Conservation (phyloP, 1,140 invertebrate genomes). For the Aphaenogaster rudis region DNA sequence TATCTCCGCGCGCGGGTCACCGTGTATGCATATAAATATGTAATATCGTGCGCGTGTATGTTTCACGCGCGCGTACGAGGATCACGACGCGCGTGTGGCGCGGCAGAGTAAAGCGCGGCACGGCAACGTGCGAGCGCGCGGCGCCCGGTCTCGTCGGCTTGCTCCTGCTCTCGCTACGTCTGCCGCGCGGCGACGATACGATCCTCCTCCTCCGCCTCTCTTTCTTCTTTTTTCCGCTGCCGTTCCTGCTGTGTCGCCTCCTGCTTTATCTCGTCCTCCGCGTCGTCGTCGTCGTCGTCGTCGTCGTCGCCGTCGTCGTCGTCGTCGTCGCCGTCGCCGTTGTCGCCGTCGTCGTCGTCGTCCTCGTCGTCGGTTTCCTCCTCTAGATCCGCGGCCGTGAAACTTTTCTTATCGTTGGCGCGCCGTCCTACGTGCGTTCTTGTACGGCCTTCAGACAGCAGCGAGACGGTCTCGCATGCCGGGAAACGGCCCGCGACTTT, state of each 20-base stretch:
- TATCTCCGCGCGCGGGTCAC: slow-evolving; percentile 73
- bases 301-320: background rate
- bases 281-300: background rate
- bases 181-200: slow-evolving; percentile 62
- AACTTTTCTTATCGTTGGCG: slow-evolving; percentile 65
- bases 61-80: slow-evolving; percentile 64
- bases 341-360: slow-evolving; percentile 43
- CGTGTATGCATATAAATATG: slow-evolving; percentile 67
- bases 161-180: slow-evolving; percentile 27
- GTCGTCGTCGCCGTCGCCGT: background rate
- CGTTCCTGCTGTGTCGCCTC: slow-evolving; percentile 49
- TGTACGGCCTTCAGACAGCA: slow-evolving; percentile 71
- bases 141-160: slow-evolving; percentile 65
- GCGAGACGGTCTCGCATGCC: slow-evolving; percentile 78
- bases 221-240: slow-evolving; percentile 40
- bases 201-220: slow-evolving; percentile 33
- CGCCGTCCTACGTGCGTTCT: slow-evolving; percentile 61
- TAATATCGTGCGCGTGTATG: slow-evolving; percentile 65
- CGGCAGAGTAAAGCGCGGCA: slow-evolving; percentile 63
- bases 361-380: slow-evolving; percentile 56
- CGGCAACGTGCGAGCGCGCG: slow-evolving; percentile 71
- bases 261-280: slow-evolving; percentile 58
- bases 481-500: slow-evolving; percentile 76
- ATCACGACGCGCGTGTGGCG: slow-evolving; percentile 58
- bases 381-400: slow-evolving; percentile 54